Conservation (phyloP, 1,140 invertebrate genomes). For the Cyclargus thomasi region DNA sequence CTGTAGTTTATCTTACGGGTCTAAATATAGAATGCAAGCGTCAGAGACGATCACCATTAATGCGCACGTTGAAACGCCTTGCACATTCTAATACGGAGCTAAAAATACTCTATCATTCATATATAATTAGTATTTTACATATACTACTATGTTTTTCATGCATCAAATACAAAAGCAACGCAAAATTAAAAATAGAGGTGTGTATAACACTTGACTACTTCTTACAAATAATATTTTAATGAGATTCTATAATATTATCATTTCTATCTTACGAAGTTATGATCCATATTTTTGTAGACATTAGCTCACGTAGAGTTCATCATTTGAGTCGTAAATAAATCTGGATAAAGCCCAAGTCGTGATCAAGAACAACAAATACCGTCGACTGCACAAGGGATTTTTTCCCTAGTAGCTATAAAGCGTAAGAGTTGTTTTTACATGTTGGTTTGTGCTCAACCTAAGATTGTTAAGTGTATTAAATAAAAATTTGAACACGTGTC, state of each 20-base stretch:
- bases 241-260: no score
- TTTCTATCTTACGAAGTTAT: neutral
- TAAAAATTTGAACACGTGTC: slow-evolving; percentile 14
- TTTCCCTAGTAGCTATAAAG: neutral
- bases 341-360: slow-evolving; percentile 14
- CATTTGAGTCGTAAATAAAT: slow-evolving; percentile 7
- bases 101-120: neutral
- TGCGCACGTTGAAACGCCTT: neutral
- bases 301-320: slow-evolving; percentile 6
- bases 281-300: neutral
- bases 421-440: neutral
- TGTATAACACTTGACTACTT: no score
- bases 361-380: slow-evolving; percentile 11
- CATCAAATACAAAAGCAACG: no score
- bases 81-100: slow-evolving; percentile 4
- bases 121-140: slow-evolving; percentile 1
- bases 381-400: neutral
- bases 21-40: slow-evolving; percentile 1
- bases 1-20: neutral
- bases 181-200: no score
- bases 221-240: no score
- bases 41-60: slow-evolving; percentile 12
- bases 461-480: neutral
- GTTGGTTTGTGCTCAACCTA: neutral
- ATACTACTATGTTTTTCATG: no score